Conservation (phyloP, 1,140 invertebrate species). For the Heliconius hewitsoni region DNA sequence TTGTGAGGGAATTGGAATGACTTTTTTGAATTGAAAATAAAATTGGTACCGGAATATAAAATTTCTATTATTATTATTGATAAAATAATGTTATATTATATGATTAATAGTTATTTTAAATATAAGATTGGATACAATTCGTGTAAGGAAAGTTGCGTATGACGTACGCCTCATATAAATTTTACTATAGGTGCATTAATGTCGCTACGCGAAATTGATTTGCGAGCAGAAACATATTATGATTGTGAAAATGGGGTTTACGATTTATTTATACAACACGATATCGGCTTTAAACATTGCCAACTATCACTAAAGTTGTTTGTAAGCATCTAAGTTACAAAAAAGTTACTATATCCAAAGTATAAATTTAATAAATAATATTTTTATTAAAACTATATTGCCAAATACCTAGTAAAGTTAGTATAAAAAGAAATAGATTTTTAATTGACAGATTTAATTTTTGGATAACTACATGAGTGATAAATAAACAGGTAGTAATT, state of each 20-base stretch:
- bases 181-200: conserved; percentile 80
- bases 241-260: conserved; percentile 81
- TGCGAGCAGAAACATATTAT: conserved; percentile 80
- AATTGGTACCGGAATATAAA: conserved; percentile 24
- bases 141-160: conserved; percentile 67
- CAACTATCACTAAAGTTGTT: conserved; percentile 61
- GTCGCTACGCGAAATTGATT: conserved; percentile 81
- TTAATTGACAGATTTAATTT: too few species aligned
- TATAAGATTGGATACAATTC: conserved; percentile 53
- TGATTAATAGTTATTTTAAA: neutral
- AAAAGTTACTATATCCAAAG: neutral
- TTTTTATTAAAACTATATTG: neutral
- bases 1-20: conserved; percentile 26
- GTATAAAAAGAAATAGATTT: too few species aligned
- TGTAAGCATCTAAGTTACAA: conserved; percentile 41
- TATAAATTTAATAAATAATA: neutral
- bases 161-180: conserved; percentile 80
- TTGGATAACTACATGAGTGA: too few species aligned
- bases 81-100: neutral
- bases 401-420: too few species aligned
- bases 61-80: neutral
- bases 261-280: conserved; percentile 79
- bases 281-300: conserved; percentile 71
- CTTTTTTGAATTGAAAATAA: conserved; percentile 31
- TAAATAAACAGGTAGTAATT: too few species aligned